Conservation (phyloP, 2,888 invertebrate genomes). For the Erebia palarica region DNA sequence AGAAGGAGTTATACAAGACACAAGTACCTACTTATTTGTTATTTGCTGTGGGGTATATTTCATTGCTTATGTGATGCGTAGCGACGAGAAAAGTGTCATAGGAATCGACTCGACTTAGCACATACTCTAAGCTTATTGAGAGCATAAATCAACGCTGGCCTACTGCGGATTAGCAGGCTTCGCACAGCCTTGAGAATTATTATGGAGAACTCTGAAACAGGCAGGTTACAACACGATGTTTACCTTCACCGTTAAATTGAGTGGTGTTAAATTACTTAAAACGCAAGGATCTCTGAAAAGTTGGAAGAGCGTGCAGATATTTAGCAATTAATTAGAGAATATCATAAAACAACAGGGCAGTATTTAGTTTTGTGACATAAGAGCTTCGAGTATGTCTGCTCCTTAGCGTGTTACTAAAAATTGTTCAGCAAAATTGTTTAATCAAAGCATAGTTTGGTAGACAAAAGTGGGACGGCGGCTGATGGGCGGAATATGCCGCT, state of each 20-base stretch:
- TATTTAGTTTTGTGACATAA: neutral
- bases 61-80: neutral
- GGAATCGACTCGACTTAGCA: no score
- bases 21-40: neutral
- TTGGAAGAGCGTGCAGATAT: neutral
- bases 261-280: no score
- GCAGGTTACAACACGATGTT: no score
- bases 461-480: constrained; percentile 9
- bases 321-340: neutral
- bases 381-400: neutral
- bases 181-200: no score
- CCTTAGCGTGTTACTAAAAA: neutral
- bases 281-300: no score
- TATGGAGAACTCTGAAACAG: no score
- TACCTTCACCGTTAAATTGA: no score
- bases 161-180: no score
- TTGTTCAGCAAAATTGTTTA: constrained; percentile 22
- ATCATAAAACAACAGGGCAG: neutral
- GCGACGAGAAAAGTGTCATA: neutral
- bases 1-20: neutral
- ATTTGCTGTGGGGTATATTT: neutral
- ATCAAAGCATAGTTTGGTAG: constrained; percentile 21
- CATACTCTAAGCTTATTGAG: no score
- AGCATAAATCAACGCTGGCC: no score
- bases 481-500: constrained; percentile 1